phyloP scores from a whole-genome alignment of 2,797 vertebrate genomes.

The Chaetodon trifasciatus region DNA sequence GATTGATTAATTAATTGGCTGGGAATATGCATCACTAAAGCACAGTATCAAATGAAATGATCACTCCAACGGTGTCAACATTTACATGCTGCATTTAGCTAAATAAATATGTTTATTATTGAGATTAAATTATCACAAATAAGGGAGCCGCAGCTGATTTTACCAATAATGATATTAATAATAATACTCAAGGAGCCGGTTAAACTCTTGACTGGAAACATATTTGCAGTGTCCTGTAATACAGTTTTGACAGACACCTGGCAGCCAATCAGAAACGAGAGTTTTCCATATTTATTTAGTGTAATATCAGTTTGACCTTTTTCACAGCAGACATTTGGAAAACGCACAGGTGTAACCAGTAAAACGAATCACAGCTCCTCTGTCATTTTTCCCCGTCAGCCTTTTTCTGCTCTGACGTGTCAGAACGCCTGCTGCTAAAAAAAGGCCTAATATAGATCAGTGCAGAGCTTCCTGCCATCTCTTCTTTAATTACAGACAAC shows the following conservation, averaged over 20 bases:
- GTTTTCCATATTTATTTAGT: not conserved
- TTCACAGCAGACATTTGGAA: not conserved
- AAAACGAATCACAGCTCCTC: not conserved
- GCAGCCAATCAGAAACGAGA: not conserved
- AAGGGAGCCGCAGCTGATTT: too few species aligned
- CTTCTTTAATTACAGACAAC: constrained; percentile 33
- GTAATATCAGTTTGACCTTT: not conserved
- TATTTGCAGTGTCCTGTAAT: too few species aligned
- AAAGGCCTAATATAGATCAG: constrained; percentile 15
- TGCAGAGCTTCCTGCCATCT: not conserved
- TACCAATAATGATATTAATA: too few species aligned
- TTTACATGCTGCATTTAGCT: not conserved
- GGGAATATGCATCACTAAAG: not conserved
- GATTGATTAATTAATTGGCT: too few species aligned
- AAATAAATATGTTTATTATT: not conserved
- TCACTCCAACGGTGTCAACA: not conserved
- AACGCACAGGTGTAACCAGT: not conserved
- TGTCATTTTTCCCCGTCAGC: not conserved
- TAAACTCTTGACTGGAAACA: too few species aligned
- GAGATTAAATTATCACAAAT: too few species aligned
- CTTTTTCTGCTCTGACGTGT: constrained; percentile 10
- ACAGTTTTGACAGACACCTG: not conserved
- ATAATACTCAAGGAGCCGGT: too few species aligned
- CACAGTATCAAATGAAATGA: not conserved
- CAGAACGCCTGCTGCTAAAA: constrained; percentile 7